These are phyloP conservation scores for Priocnemis perturbator DNA, from an alignment of 2,888 invertebrate genomes.

Conservation along the genomic window DNA sequence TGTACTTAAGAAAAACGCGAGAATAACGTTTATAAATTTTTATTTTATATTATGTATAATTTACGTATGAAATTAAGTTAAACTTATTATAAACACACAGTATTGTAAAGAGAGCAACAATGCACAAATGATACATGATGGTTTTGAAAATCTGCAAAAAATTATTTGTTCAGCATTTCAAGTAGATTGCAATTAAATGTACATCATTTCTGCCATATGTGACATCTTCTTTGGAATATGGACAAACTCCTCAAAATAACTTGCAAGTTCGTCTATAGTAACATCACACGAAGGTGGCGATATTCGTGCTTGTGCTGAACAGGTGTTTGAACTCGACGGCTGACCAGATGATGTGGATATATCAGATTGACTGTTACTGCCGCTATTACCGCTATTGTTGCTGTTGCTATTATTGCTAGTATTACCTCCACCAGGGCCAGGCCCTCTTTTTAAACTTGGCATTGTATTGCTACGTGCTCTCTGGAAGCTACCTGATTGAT, in stretches of 20 bases:
- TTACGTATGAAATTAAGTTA: slow-evolving; percentile 58
- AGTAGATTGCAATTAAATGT: slow-evolving; percentile 80
- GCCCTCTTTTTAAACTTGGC: slow-evolving; percentile 70
- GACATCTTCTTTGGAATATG: slow-evolving; percentile 99
- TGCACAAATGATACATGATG: slow-evolving; percentile 32
- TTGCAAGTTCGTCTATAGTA: slow-evolving; percentile 95
- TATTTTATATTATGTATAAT: slow-evolving; percentile 56
- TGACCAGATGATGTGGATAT: slow-evolving; percentile 28
- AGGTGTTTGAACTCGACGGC: slow-evolving; percentile 74
- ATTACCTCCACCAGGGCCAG: slow-evolving; percentile 67
- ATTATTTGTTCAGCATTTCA: slow-evolving; percentile 33
- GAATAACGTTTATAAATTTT: slow-evolving; percentile 16
- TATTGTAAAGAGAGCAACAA: slow-evolving; percentile 28
- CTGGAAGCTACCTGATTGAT: slow-evolving; percentile 65
- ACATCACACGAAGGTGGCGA: slow-evolving; percentile 87
- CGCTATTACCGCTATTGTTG: slow-evolving; percentile 4
- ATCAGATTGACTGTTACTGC: slow-evolving; percentile 34
- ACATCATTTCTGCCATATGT: slow-evolving; percentile 99
- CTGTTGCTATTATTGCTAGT: too few species aligned
- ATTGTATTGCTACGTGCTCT: slow-evolving; percentile 72
- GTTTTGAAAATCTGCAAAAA: slow-evolving; percentile 38
- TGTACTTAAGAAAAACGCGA: too few species aligned
- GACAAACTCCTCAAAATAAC: slow-evolving; percentile 96
- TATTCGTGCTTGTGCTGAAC: slow-evolving; percentile 88
- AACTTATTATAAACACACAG: slow-evolving; percentile 41